phyloP scores from a whole-genome alignment of 2,888 invertebrate genomes.

The Coleophora deauratella region DNA sequence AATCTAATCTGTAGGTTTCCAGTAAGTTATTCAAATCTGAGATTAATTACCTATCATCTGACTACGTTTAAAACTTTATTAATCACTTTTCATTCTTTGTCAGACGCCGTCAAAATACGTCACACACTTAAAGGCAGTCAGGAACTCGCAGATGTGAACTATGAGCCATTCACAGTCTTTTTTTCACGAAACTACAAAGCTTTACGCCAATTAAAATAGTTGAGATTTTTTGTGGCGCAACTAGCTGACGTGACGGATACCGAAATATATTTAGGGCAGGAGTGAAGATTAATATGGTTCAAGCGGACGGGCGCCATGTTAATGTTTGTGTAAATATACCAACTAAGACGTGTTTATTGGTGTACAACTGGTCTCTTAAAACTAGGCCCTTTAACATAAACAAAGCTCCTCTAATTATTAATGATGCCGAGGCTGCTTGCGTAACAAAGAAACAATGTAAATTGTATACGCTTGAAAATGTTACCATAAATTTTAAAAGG shows the following conservation, averaged over 20 bases:
- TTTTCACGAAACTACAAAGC: constrained; percentile 51
- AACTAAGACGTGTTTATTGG: constrained; percentile 58
- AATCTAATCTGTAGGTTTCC: too few species aligned
- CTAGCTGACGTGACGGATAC: constrained; percentile 56
- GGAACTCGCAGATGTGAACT: constrained; percentile 30
- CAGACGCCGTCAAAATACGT: not conserved
- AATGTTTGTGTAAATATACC: constrained; percentile 55
- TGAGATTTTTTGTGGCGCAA: constrained; percentile 56
- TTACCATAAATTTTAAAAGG: too few species aligned
- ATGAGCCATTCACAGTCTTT: constrained; percentile 49
- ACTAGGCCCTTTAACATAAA: constrained; percentile 45
- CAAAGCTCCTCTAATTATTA: constrained; percentile 49
- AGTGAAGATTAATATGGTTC: constrained; percentile 57
- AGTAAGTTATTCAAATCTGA: not conserved
- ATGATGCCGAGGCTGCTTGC: constrained; percentile 8
- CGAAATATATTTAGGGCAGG: constrained; percentile 55
- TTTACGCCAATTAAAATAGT: constrained; percentile 71
- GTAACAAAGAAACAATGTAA: too few species aligned
- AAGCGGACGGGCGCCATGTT: constrained; percentile 44
- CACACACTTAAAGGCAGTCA: not conserved
- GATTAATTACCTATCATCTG: not conserved
- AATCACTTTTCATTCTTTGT: not conserved
- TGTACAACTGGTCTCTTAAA: constrained; percentile 36
- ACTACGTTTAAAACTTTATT: not conserved
- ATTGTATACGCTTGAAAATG: not conserved